These are phyloP conservation scores for Parasteatoda tepidariorum DNA, from an alignment of 1,140 invertebrate genomes.

Conservation along the genomic window DNA sequence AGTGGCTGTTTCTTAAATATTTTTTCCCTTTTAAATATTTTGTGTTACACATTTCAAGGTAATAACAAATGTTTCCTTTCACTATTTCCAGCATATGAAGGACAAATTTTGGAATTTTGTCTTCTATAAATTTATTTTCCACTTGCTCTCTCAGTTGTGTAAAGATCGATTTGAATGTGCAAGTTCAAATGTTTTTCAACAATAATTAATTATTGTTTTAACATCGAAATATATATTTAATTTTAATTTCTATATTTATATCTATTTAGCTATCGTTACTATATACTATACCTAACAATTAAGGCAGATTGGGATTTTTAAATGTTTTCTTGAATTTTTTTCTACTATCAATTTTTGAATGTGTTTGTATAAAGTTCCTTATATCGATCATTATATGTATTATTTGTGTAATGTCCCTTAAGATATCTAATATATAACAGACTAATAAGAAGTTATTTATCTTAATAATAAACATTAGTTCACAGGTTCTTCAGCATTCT, in stretches of 20 bases:
- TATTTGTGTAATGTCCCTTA: no score
- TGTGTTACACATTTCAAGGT: background rate
- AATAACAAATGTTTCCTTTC: background rate
- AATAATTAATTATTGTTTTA: background rate
- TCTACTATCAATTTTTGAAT: no score
- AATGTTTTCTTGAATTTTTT: no score
- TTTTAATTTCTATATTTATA: background rate
- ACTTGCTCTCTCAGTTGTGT: slow-evolving; percentile 84
- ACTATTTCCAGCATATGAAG: slow-evolving; percentile 74
- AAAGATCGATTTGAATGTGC: slow-evolving; percentile 94
- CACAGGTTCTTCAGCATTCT: no score
- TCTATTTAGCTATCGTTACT: slow-evolving; percentile 81
- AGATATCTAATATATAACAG: no score
- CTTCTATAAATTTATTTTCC: slow-evolving; percentile 96
- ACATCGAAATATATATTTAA: background rate
- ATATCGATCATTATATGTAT: no score
- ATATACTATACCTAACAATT: slow-evolving; percentile 78
- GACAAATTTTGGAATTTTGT: slow-evolving; percentile 95
- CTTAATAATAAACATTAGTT: no score
- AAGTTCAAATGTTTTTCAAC: slow-evolving; percentile 70
- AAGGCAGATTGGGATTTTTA: no score
- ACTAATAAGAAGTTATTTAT: no score
- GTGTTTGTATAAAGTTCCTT: no score
- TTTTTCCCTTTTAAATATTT: background rate
- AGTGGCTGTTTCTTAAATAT: background rate